A percentile compares a stretch with the other conserved stretches of the same genome.
Evolutionary conservation across 2,888 invertebrate genomes (phyloP).

Genomic region (Linyphia triangularis): DNA sequence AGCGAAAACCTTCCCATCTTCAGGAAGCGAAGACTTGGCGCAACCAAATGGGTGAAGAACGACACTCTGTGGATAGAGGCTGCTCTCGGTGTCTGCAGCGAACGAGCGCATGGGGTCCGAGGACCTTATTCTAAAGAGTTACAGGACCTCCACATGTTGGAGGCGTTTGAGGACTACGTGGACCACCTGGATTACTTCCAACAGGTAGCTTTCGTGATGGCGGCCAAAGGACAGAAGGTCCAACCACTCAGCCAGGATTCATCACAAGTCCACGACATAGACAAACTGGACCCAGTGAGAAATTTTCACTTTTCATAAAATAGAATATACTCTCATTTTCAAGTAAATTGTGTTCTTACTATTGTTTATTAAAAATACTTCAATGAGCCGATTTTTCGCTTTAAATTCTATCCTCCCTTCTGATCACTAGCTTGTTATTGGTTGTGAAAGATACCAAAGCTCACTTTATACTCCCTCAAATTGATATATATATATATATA

Average conservation of each 20-base stretch:
- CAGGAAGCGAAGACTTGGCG: background rate
- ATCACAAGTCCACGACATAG: slow-evolving; percentile 69
- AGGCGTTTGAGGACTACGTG: slow-evolving; percentile 54
- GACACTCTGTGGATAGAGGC: slow-evolving; percentile 25
- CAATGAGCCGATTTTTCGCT: too few species aligned
- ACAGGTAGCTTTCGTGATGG: slow-evolving; percentile 38
- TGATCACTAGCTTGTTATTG: too few species aligned
- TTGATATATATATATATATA: too few species aligned
- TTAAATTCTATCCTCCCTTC: too few species aligned
- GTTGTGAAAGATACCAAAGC: too few species aligned
- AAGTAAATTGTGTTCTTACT: too few species aligned
- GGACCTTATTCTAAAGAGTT: slow-evolving; percentile 30
- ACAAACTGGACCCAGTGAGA: slow-evolving; percentile 70
- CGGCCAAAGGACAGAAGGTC: slow-evolving; percentile 15
- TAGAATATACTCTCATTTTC: too few species aligned
- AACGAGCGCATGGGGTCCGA: background rate
- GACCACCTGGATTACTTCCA: slow-evolving; percentile 65
- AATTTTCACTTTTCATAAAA: too few species aligned
- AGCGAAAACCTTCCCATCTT: slow-evolving; percentile 27
- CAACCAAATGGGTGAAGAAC: slow-evolving; percentile 8
- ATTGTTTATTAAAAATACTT: too few species aligned
- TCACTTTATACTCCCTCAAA: too few species aligned
- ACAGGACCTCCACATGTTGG: slow-evolving; percentile 31
- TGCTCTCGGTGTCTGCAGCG: slow-evolving; percentile 47
- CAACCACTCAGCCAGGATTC: slow-evolving; percentile 44